Conservation (phyloP, 2,888 invertebrate species). For the Tiliacea aurago region DNA sequence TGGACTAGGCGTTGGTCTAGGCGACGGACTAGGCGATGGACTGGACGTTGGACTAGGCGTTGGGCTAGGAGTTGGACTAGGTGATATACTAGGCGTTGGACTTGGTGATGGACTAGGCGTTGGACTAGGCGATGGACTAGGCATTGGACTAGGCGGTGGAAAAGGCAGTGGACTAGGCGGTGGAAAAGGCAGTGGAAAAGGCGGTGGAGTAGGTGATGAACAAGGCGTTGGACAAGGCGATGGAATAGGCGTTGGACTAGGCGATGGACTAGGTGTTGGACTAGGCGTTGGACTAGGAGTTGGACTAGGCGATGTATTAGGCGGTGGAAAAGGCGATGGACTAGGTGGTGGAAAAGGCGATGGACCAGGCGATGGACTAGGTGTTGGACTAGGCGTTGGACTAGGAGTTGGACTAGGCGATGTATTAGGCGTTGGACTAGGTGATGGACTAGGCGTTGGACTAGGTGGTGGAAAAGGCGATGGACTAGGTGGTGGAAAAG, state of each 20-base stretch:
- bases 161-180: accelerated
- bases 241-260: neutral
- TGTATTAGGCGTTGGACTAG: accelerated
- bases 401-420: neutral
- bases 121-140: accelerated
- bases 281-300: neutral
- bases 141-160: neutral
- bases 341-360: constrained; percentile 7
- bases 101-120: constrained; percentile 47
- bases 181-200: accelerated
- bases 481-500: neutral
- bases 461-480: neutral
- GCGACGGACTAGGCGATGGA: neutral
- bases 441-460: neutral
- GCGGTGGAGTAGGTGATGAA: neutral
- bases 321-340: neutral
- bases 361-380: neutral
- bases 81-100: neutral
- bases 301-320: neutral
- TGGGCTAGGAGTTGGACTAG: neutral
- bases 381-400: constrained; percentile 37
- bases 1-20: neutral
- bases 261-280: no score
- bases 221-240: neutral
- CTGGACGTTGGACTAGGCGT: neutral